Percentiles rank a stretch among this genome's conserved stretches.
Conservation (phyloP, 92 coral and sea anemone genomes). For the Zoanthus sociatus region DNA sequence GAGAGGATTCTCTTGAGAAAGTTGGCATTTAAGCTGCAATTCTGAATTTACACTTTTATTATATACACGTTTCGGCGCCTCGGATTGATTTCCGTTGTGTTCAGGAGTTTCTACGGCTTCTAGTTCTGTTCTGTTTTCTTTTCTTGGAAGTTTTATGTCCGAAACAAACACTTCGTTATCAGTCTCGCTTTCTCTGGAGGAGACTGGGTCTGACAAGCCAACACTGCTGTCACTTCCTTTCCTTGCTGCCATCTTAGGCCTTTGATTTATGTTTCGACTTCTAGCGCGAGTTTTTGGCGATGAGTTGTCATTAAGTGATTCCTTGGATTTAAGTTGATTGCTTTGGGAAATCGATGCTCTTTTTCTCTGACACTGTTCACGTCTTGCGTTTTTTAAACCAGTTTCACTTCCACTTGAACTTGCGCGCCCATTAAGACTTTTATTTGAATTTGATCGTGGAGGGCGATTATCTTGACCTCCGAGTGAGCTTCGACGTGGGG, state of each 20-base stretch:
- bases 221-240: slow-evolving; percentile 6
- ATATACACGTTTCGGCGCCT: background rate
- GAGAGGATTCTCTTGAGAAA: slow-evolving; percentile 11
- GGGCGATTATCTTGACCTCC: slow-evolving; percentile 11
- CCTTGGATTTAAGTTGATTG: slow-evolving; percentile 9
- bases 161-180: slow-evolving; percentile 36
- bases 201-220: slow-evolving; percentile 10
- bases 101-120: background rate
- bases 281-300: slow-evolving; percentile 1
- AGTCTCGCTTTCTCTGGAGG: slow-evolving; percentile 8
- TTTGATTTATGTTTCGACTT: slow-evolving; percentile 8
- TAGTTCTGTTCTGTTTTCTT: background rate
- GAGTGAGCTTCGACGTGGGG: background rate
- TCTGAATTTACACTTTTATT: background rate
- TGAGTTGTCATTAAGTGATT: background rate
- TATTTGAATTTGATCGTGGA: slow-evolving; percentile 6
- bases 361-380: background rate
- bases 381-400: background rate
- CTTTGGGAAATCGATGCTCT: slow-evolving; percentile 5
- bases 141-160: background rate
- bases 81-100: background rate
- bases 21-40: background rate
- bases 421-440: background rate
- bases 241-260: background rate
- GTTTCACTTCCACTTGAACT: slow-evolving; percentile 40